Percentiles rank a stretch among this genome's conserved stretches.
Evolutionary conservation across 2,888 invertebrate species (phyloP).

Genomic region (Neoaliturus tenellus): DNA sequence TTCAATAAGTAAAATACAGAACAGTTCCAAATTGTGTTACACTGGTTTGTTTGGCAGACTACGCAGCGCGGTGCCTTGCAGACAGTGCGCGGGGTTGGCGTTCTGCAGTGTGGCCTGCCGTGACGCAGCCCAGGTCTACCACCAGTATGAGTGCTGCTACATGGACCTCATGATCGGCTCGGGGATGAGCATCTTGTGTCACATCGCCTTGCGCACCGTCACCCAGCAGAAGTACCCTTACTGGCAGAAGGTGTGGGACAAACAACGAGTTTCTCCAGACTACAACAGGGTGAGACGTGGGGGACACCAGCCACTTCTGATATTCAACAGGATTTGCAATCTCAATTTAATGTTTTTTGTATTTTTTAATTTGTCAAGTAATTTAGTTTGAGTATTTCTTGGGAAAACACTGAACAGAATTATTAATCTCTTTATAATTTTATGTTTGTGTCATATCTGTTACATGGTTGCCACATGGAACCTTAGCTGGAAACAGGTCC

Average conservation of each 20-base stretch:
- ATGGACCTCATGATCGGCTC: conserved; percentile 86
- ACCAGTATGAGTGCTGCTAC: conserved; percentile 85
- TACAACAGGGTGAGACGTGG: conserved; percentile 52
- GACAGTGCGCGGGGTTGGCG: conserved; percentile 84
- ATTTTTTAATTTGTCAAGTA: too few relatives aligned
- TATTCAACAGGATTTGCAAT: too few relatives aligned
- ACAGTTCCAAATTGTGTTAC: too few relatives aligned
- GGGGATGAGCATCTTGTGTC: conserved; percentile 88
- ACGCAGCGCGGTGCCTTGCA: conserved; percentile 82
- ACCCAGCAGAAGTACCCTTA: conserved; percentile 74
- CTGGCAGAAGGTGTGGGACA: conserved; percentile 38
- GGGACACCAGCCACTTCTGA: too few relatives aligned
- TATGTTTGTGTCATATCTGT: too few relatives aligned
- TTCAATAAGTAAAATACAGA: too few relatives aligned
- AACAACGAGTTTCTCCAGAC: conserved; percentile 31
- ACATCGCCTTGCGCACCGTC: conserved; percentile 85
- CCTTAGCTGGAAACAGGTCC: too few relatives aligned
- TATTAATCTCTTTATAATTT: too few relatives aligned
- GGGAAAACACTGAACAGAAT: too few relatives aligned
- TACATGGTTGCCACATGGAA: too few relatives aligned
- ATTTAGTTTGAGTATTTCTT: too few relatives aligned
- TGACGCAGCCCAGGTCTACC: conserved; percentile 81
- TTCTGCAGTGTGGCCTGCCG: conserved; percentile 84
- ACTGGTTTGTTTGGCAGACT: conserved; percentile 73
- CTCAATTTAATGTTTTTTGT: too few relatives aligned